Evolutionary conservation across 2,113 vertebrate genomes (phyloP), one percentile per base, ranked within the genome.

Genomic region (Pandion haliaetus): DNA sequence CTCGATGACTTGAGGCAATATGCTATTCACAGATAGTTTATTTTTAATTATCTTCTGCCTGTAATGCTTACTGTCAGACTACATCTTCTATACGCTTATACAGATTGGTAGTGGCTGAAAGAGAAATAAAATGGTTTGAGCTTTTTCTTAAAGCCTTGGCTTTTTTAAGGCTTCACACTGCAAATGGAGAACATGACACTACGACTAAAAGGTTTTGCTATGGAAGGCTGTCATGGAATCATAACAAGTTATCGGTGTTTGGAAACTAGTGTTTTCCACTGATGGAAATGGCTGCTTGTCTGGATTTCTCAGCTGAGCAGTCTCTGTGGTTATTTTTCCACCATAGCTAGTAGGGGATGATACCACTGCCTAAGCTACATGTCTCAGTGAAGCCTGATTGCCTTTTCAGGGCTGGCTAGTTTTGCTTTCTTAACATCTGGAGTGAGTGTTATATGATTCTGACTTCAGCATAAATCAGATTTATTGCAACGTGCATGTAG

Each of bases 1-100:
- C 84, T 93, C 8, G 0, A 86, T 86, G 80, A 78, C 91, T 94
- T 86, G 65, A 86, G 81, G 84, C 47, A 82, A 55, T 89, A 89
- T 91, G 66, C 69, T 91, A 79, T 95, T 95, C 93, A 82, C 61
- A 89, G 89, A 79, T 19, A 82, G 65, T 72, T 70, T 92, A 77
- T 95, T 95, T 96, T 93, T 86, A 90, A 97, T 94, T 93, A 70
- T 95, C 76, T 92, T 95, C 67, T 81, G 55, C 55, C 63, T 78
- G 45, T 71, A 93, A 88, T 93, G 54, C 55, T 77, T 77, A 38
- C 71, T 94, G 84, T 85, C 89, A 95, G 62, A 69, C 58, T 65
- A 29, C 62, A 50, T 93, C n/a, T 38, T 69, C 58, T 85, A 29
- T 65, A 17, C 5, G 40, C 23, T 90, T 49, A 42, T 18, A 59